Evolutionary conservation across 1,140 invertebrate species (phyloP), one percentile per base, ranked within the genome.

Genomic region (Trichonephila clavata): DNA sequence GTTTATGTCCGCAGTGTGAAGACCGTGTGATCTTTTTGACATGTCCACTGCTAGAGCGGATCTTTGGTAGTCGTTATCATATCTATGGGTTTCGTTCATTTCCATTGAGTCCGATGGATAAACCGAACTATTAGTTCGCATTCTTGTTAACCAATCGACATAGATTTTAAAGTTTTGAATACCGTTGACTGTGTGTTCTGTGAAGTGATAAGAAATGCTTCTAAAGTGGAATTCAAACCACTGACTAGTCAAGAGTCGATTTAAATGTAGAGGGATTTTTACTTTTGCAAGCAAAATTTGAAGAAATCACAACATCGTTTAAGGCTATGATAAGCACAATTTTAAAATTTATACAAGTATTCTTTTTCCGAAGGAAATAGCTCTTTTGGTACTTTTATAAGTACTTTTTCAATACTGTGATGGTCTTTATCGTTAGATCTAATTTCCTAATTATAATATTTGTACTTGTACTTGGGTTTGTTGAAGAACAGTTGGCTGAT

Each of bases 21-120:
- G 20, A 10, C 50, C 50, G 50, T 50, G 50, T 10, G 50, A 10
- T 16, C 88, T 77, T 20, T 80, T 77, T 5, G 50, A 27, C 20
- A 90, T 43, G 13, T 90, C 88, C 24, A 90, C 88, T 27, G 88
- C 88, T 20, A 90, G 61, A 60, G 68, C 10, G 10, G 88, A 90
- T 59, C 68, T 27, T 24, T 59, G n/a, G 10, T 39, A 71, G n/a
- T 89, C 86, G 7, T 89, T 71, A 57, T 68, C 63, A 71, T 21
- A 39, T 21, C 63, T 16, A 43, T 71, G 63, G 16, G 68, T 68
- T 27, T 81, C 43, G 10, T 39, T 20, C n/a, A 24, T 39, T 63
- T 87, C 86, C 21, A 89, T 18, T 43, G 16, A 57, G 16, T 90
- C 71, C 7, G 71, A 59, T 20, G 88, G 88, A 39, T 90, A 80